Evolutionary conservation across 2,113 vertebrate species (phyloP), one percentile per base, ranked within the genome.

Genomic region (Symphodus melops): DNA sequence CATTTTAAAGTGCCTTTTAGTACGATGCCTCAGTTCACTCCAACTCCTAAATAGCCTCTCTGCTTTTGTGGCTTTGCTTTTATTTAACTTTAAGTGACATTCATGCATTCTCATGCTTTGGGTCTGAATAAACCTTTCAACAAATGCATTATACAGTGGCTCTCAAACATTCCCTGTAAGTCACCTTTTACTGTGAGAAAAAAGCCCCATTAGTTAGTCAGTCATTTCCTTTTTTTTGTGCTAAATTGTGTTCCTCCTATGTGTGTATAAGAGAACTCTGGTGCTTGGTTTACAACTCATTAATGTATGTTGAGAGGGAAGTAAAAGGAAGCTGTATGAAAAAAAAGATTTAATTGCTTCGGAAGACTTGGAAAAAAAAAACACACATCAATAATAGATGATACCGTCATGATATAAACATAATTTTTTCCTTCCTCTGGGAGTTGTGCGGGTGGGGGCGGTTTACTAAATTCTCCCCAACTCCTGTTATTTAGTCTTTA

Each of bases 101-200:
- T 64, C 39, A 39, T 80, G 69, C 65, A 82, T 79, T 84, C 19
- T 71, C 56, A 68, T 75, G 72, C 59, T 66, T 76, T 79, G 49
- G 20, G 16, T 63, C 52, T 74, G 13, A 68, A 76, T 86, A 53
- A 44, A 80, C 85, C 3, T 74, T 85, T 82, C 21, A 79, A 60
- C 72, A 83, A 72, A 63, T 79, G 81, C 83, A 79, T 71, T 77
- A 80, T 75, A 56, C 55, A 70, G 39, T 55, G 39, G 62, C 53
- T 67, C 64, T 82, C 21, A 54, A 70, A 61, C 52, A 72, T 59
- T 68, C 20, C 41, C 10, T 2, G 20, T 48, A 60, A 53, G 14
- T 1, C 13, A 61, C 13, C 0, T 81, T 69, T 75, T 71, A 53
- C 46, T 20, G 20, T 19, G 28, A 33, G 0, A 6, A 75, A 70